Percentiles rank a stretch among this genome's conserved stretches.
Conservation (phyloP, 2,797 vertebrate genomes). For the Spizella passerina region DNA sequence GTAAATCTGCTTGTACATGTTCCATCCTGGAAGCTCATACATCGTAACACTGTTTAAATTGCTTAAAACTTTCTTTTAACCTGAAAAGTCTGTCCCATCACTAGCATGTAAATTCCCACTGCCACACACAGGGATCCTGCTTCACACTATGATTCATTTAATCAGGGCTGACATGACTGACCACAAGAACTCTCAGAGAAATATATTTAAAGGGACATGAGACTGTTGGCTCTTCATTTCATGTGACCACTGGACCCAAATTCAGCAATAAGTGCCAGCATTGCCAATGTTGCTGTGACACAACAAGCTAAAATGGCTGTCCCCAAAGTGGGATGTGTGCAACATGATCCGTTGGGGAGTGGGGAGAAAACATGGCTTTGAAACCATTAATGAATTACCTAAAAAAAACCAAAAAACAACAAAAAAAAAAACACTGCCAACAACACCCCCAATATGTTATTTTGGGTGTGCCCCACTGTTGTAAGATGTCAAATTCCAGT, state of each 20-base stretch:
- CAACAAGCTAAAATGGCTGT: rapidly evolving
- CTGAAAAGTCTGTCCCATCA: background rate
- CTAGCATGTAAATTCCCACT: rapidly evolving
- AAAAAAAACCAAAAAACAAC: rapidly evolving
- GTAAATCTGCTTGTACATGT: no score
- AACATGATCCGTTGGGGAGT: rapidly evolving
- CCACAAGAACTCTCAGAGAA: background rate
- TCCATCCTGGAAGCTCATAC: background rate
- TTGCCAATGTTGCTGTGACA: background rate
- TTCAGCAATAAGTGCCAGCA: background rate
- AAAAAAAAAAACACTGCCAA: background rate
- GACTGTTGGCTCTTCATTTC: background rate
- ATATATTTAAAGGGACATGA: background rate
- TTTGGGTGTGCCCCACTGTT: background rate
- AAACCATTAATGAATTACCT: background rate
- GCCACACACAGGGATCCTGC: background rate
- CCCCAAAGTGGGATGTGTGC: background rate
- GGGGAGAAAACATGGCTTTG: background rate
- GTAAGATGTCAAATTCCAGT: background rate
- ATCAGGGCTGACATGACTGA: background rate
- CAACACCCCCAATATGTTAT: background rate
- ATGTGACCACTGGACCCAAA: background rate
- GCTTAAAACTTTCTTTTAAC: background rate
- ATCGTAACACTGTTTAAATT: background rate
- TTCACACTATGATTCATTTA: background rate